These are phyloP conservation scores for Meghimatium bilineatum DNA, from an alignment of 2,888 invertebrate genomes.

Conservation along the genomic window DNA sequence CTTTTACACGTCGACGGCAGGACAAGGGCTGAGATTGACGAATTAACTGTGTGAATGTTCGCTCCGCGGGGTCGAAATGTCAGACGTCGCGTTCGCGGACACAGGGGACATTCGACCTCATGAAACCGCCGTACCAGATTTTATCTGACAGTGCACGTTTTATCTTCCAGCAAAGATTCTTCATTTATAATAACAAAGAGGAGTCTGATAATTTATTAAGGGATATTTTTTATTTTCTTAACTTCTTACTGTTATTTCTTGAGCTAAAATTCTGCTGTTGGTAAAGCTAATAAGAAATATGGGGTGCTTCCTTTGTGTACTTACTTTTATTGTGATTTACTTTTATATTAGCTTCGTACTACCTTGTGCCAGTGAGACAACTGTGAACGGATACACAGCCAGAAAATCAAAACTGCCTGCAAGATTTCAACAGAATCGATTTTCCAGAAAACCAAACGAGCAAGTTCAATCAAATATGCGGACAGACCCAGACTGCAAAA, in stretches of 20 bases:
- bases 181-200: not conserved
- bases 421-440: not conserved
- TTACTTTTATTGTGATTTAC: not conserved
- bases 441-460: not conserved
- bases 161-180: not conserved
- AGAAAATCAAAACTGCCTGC: not conserved
- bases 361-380: not conserved
- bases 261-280: not conserved
- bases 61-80: conserved; percentile 6
- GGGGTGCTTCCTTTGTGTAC: not conserved
- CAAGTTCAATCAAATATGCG: not conserved
- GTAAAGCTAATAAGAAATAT: not conserved
- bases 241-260: not conserved
- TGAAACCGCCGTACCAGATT: not conserved
- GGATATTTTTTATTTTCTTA: not conserved
- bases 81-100: conserved; percentile 3
- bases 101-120: conserved; percentile 16
- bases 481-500: not conserved
- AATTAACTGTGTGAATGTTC: conserved; percentile 15
- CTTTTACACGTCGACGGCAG: not conserved
- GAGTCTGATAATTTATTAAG: not conserved
- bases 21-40: not conserved
- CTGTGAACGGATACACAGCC: not conserved
- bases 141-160: not conserved
- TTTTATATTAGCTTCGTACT: not conserved